Conservation (phyloP, 2,888 invertebrate species). For the Ennomos fuscantarius region DNA sequence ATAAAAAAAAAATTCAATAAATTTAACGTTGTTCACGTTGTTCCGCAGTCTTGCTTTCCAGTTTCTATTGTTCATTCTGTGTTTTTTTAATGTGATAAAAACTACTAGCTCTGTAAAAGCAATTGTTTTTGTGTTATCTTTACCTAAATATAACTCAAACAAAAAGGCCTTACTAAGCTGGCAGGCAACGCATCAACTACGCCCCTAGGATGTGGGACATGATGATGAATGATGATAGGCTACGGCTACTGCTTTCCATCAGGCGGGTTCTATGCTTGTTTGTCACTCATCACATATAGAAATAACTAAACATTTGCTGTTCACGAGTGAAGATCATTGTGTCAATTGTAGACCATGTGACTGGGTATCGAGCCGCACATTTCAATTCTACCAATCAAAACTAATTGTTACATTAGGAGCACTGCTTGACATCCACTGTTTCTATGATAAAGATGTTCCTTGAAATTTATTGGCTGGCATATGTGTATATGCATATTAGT, state of each 20-base stretch:
- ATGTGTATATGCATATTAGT: constrained; percentile 2
- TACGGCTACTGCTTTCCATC: no score
- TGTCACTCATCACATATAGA: neutral
- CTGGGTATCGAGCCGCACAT: constrained; percentile 66
- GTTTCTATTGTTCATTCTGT: constrained; percentile 1
- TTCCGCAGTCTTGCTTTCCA: constrained; percentile 11
- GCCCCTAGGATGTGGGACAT: no score
- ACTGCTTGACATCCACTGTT: constrained; percentile 55
- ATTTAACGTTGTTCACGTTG: constrained; percentile 12
- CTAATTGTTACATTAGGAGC: constrained; percentile 72
- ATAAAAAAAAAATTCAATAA: constrained; percentile 16
- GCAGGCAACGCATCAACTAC: no score
- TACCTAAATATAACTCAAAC: neutral
- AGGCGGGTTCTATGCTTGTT: no score
- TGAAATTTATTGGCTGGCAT: constrained; percentile 8
- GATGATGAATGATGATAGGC: no score
- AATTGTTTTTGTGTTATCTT: constrained; percentile 4
- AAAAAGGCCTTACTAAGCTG: no score
- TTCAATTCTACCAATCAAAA: constrained; percentile 76
- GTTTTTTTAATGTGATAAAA: constrained; percentile 9
- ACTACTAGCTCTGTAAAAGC: neutral
- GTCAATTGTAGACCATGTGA: constrained; percentile 47
- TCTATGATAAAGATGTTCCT: constrained; percentile 40
- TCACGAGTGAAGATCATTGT: constrained; percentile 16
- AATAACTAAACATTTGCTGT: constrained; percentile 18